These are phyloP conservation scores for Camarhynchus parvulus DNA, from an alignment of 2,113 vertebrate species.

Conservation along the genomic window DNA sequence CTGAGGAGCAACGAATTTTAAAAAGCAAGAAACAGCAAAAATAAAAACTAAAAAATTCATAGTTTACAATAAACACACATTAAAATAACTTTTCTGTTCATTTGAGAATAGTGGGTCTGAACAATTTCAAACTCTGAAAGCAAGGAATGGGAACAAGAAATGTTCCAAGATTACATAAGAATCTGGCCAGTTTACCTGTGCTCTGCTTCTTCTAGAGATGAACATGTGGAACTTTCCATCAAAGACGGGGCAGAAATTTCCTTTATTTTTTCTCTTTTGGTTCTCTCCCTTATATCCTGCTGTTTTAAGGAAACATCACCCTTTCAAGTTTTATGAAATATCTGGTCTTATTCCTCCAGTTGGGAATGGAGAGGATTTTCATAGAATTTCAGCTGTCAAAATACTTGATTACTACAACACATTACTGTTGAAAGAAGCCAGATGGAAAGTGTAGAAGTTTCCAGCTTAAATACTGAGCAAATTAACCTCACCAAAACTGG, in stretches of 20 bases:
- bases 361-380: neutral
- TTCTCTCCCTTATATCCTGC: neutral
- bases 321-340: neutral
- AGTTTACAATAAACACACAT: neutral
- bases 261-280: neutral
- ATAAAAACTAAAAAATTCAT: neutral
- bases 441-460: neutral
- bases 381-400: neutral
- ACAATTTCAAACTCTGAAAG: constrained; percentile 2
- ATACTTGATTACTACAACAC: neutral
- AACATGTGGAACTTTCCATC: neutral
- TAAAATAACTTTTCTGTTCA: neutral
- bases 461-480: neutral
- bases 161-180: neutral
- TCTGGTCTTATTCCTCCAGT: neutral
- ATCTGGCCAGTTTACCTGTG: neutral
- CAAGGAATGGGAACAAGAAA: neutral
- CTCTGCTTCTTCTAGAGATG: neutral
- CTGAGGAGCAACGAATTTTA: neutral
- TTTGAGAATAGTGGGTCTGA: neutral
- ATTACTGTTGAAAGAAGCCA: neutral
- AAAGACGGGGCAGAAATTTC: neutral
- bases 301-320: neutral
- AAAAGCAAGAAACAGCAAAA: neutral
- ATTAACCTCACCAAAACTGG: neutral